Conservation (phyloP, 1,140 invertebrate species). For the Cyclargus thomasi region DNA sequence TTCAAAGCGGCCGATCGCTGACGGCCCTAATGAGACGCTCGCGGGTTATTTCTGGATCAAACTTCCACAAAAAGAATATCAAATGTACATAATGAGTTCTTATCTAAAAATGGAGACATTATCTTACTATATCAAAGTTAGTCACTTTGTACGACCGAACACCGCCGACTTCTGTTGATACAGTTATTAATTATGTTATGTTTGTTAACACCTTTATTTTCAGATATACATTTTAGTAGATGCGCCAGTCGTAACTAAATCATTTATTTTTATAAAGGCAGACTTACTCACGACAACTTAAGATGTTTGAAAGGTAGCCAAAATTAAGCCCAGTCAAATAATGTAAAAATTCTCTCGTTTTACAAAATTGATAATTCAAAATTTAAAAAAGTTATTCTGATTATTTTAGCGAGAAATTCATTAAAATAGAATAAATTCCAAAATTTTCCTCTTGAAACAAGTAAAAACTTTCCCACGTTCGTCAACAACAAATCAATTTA, state of each 20-base stretch:
- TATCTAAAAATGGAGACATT: slow-evolving; percentile 20
- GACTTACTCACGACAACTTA: not conserved
- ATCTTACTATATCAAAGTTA: not conserved
- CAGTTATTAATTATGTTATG: not conserved
- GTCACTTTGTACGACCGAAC: not conserved
- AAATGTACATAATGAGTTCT: slow-evolving; percentile 41
- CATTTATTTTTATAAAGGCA: not conserved
- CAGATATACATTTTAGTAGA: not conserved
- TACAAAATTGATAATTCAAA: no score
- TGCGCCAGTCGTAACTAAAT: not conserved
- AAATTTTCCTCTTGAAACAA: no score
- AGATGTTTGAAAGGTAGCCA: no score
- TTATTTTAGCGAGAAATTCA: no score
- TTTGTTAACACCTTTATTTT: not conserved
- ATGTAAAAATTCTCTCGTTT: no score
- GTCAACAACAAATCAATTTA: not conserved
- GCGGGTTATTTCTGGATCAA: slow-evolving; percentile 61
- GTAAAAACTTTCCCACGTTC: not conserved
- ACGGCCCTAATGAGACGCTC: slow-evolving; percentile 68
- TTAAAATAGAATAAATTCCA: not conserved
- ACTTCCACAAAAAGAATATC: slow-evolving; percentile 33
- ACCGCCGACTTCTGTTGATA: not conserved
- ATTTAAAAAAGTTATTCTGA: no score
- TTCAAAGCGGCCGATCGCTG: slow-evolving; percentile 59
- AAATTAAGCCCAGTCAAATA: no score